phyloP scores from a whole-genome alignment of 2,113 vertebrate species.

The Lepisosteus osseus region DNA sequence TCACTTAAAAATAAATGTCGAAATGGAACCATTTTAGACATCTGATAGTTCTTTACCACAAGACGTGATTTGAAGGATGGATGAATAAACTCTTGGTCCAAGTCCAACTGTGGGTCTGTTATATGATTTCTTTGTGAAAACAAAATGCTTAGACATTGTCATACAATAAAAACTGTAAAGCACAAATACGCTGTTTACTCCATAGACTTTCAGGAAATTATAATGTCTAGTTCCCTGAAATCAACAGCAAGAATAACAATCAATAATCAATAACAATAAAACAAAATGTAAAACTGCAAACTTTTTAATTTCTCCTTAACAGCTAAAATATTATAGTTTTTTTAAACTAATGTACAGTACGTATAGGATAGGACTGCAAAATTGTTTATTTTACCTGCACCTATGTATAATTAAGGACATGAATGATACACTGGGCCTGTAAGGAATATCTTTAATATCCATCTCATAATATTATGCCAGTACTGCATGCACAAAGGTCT shows the following conservation, averaged over 20 bases:
- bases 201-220: no score
- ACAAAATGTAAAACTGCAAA: no score
- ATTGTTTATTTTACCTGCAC: slow-evolving; percentile 45
- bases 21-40: slow-evolving; percentile 43
- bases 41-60: slow-evolving; percentile 1
- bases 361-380: background rate
- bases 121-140: slow-evolving; percentile 35
- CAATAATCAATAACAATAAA: no score
- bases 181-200: no score
- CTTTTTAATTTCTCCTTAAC: no score
- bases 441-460: slow-evolving; percentile 60
- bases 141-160: slow-evolving; percentile 47
- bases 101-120: slow-evolving; percentile 37
- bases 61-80: background rate
- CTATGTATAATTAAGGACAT: slow-evolving; percentile 65
- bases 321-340: no score
- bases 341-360: no score
- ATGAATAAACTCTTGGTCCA: slow-evolving; percentile 39
- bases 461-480: slow-evolving; percentile 59
- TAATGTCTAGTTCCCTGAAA: no score
- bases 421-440: slow-evolving; percentile 58
- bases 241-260: no score
- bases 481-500: slow-evolving; percentile 61
- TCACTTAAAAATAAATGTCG: slow-evolving; percentile 52
- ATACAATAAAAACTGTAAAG: slow-evolving; percentile 39